These are phyloP conservation scores for Balearica regulorum DNA, from an alignment of 2,797 vertebrate genomes.

Conservation along the genomic window DNA sequence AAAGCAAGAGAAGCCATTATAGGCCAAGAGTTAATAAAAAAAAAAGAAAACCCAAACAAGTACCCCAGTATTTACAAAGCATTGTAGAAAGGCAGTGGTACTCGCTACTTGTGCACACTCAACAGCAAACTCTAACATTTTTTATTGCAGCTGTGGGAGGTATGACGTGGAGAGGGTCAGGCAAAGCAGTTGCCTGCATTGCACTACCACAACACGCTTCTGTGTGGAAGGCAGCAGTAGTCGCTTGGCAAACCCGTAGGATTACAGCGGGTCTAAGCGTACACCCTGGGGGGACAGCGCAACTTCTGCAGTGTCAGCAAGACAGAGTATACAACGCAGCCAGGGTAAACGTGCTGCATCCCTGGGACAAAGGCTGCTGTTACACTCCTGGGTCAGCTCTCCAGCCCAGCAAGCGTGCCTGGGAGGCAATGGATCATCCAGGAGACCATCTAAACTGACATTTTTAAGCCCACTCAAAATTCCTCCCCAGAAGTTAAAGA, in stretches of 20 bases:
- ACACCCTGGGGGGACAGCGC: neutral
- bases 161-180: neutral
- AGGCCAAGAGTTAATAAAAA: neutral
- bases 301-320: no score
- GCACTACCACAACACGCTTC: neutral
- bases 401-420: neutral
- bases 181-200: neutral
- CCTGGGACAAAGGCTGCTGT: neutral
- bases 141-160: neutral
- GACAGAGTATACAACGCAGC: neutral
- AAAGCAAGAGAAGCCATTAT: neutral
- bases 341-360: accelerated
- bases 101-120: neutral
- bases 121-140: neutral
- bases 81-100: neutral
- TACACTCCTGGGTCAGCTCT: neutral
- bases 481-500: neutral
- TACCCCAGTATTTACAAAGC: neutral
- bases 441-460: neutral
- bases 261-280: neutral
- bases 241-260: neutral
- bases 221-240: neutral
- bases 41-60: neutral
- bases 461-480: neutral
- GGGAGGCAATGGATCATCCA: neutral